Base-by-base conservation (phyloP, 2,113 vertebrate species). In the Lophius piscatorius region DNA sequence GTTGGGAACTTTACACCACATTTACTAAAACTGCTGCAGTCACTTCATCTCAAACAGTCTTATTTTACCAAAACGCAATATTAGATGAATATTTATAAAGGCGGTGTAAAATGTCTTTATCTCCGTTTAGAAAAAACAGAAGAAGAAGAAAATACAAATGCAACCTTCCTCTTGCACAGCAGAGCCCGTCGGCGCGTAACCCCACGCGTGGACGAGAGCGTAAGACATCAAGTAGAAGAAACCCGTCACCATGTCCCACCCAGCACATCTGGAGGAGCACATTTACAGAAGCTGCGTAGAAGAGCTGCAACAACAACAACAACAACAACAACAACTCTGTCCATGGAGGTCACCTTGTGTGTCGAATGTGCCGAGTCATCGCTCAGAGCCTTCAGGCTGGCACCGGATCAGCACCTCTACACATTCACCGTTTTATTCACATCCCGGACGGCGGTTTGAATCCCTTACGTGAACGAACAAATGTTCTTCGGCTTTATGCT, bases 171-270 rank as follows among this genome's bases (percentile, higher is more conserved):
- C 71, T 63, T 73, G 71, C 71, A 57, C 61, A 74, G 70, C 76
- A 33, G 2, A 41, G 26, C 36, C 29, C 62, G 39, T 69, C 57
- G 62, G 63, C 46, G 20, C 69, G 54, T 63, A 55, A 65, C 51
- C 50, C 50, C 21, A 55, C 31, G 38, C 40, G 65, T 61, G 62
- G 64, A 58, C 62, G 76, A 81, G 74, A 64, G 75, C 49, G 47
- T 58, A 70, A 74, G 72, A 86, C 63, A 76, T n/a, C 47, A 34
- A 61, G 63, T 18, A 74, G 55, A 64, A 74, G 48, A 61, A 80
- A 82, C 57, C 72, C 42, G 50, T 62, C 34, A 82, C 45, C 81
- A 79, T 63, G n/a, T 78, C 71, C 36, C 67, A 70, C 63, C 47
- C 79, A 55, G 62, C 75, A 61, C 62, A 40, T 41, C 61, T 56